Evolutionary conservation across 1,140 invertebrate genomes (phyloP).

Genomic region (Drosophila nikananu): DNA sequence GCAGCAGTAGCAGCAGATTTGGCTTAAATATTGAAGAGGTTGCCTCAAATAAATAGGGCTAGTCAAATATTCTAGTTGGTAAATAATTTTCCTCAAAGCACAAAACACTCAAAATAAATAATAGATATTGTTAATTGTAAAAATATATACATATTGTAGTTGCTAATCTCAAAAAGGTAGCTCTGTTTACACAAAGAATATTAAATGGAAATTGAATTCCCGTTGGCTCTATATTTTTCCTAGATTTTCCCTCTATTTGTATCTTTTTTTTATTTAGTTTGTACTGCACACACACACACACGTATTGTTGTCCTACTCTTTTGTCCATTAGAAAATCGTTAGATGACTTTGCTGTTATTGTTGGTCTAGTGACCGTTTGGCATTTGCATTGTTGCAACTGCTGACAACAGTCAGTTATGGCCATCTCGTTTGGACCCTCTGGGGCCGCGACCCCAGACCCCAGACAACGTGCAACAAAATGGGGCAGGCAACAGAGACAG

Average conservation of each 20-base stretch:
- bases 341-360: constrained; percentile 46
- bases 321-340: constrained; percentile 74
- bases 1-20: background rate
- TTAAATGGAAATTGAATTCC: constrained; percentile 14
- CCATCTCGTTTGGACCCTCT: constrained; percentile 26
- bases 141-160: background rate
- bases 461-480: constrained; percentile 57
- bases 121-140: constrained; percentile 11
- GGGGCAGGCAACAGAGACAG: constrained; percentile 3
- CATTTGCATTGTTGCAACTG: constrained; percentile 61
- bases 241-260: constrained; percentile 20
- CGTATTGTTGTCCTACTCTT: constrained; percentile 39
- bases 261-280: constrained; percentile 11
- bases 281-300: background rate
- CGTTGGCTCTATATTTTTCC: constrained; percentile 7
- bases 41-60: constrained; percentile 13
- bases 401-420: constrained; percentile 52
- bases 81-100: background rate
- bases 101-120: constrained; percentile 3
- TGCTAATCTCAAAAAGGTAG: constrained; percentile 7
- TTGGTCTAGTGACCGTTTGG: constrained; percentile 60
- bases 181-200: constrained; percentile 9
- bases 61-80: background rate
- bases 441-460: constrained; percentile 15
- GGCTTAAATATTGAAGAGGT: constrained; percentile 10